Conservation (phyloP, 2,888 invertebrate species). For the Lasioglossum pauxillum region DNA sequence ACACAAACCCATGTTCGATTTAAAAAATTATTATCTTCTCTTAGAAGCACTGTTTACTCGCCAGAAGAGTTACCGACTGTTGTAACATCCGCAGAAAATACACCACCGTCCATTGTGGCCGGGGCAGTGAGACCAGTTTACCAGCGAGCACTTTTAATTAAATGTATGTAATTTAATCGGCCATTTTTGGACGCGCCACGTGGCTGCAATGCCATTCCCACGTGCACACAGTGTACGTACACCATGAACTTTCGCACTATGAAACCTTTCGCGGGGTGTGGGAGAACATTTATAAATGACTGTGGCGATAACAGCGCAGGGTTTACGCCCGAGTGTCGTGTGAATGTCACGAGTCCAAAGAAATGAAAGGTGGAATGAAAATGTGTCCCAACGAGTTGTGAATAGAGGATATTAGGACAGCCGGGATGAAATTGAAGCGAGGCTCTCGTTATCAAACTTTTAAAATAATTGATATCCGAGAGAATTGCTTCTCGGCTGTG, state of each 20-base stretch:
- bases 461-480: neutral
- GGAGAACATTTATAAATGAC: slow-evolving; percentile 25
- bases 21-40: neutral
- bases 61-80: neutral
- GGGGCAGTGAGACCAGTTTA: neutral
- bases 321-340: slow-evolving; percentile 21
- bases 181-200: neutral
- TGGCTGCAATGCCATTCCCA: neutral
- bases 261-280: neutral
- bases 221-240: neutral
- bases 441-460: neutral
- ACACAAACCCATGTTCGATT: neutral
- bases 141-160: slow-evolving; percentile 38
- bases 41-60: neutral
- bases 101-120: neutral
- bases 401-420: neutral
- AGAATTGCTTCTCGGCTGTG: neutral
- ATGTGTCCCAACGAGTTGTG: neutral
- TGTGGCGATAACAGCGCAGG: neutral
- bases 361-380: neutral
- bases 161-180: slow-evolving; percentile 40
- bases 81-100: neutral
- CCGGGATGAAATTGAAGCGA: neutral
- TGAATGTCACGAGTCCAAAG: slow-evolving; percentile 37
- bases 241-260: slow-evolving; percentile 34